These are phyloP conservation scores for Blastobasis lacticolella DNA, from an alignment of 2,888 invertebrate species.

Conservation along the genomic window DNA sequence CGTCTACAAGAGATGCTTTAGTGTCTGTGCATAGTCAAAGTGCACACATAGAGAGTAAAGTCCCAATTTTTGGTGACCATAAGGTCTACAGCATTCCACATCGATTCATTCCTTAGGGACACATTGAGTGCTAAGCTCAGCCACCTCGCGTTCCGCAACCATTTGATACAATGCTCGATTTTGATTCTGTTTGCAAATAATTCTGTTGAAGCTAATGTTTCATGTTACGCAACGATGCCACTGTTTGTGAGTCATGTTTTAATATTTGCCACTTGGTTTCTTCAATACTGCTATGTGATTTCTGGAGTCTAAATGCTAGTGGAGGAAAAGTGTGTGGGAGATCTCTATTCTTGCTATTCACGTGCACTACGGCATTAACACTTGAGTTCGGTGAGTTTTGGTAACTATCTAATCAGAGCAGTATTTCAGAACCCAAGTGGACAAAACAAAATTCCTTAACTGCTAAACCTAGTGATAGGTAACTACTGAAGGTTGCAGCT, in stretches of 20 bases:
- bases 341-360: too few relatives aligned
- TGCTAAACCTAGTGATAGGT: neutral
- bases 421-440: conserved; percentile 4
- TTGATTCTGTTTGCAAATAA: conserved; percentile 12
- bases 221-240: neutral
- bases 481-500: too few relatives aligned
- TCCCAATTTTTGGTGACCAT: conserved; percentile 40
- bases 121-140: conserved; percentile 50
- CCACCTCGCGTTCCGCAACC: conserved; percentile 63
- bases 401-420: neutral
- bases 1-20: conserved; percentile 58
- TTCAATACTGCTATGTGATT: neutral
- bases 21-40: conserved; percentile 60
- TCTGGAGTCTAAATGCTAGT: too few relatives aligned
- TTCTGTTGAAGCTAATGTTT: conserved; percentile 3
- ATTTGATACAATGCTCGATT: conserved; percentile 12
- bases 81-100: conserved; percentile 64
- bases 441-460: neutral
- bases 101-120: conserved; percentile 56
- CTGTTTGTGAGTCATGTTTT: neutral
- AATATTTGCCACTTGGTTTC: conserved; percentile 1
- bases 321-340: too few relatives aligned
- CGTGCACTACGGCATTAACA: too few relatives aligned
- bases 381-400: too few relatives aligned
- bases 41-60: conserved; percentile 53